Percentiles rank a stretch among this genome's conserved stretches.
These are phyloP conservation scores for Casuarius casuarius DNA, from an alignment of 2,113 vertebrate genomes.

Conservation along the genomic window DNA sequence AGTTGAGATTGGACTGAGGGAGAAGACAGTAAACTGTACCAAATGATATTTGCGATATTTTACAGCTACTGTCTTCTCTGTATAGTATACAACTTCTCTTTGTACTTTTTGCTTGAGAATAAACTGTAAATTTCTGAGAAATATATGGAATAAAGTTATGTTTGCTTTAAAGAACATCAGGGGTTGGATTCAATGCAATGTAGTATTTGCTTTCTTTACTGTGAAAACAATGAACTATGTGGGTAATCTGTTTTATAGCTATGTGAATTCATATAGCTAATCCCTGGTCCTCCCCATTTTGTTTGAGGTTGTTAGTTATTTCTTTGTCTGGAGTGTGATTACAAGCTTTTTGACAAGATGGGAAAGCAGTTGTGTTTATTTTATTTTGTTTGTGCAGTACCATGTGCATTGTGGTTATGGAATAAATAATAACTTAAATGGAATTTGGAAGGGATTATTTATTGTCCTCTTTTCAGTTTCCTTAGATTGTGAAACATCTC, in stretches of 20 bases:
- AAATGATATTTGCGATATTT: background rate
- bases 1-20: background rate
- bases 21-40: background rate
- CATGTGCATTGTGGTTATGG: background rate
- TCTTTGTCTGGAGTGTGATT: background rate
- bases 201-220: background rate
- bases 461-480: background rate
- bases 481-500: background rate
- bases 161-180: background rate
- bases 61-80: background rate
- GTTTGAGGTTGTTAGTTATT: background rate
- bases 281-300: background rate
- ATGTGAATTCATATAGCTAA: background rate
- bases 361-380: background rate
- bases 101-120: background rate
- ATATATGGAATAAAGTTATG: background rate
- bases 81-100: background rate
- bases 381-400: background rate
- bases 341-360: background rate
- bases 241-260: background rate
- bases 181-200: background rate
- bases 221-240: background rate
- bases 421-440: slow-evolving; percentile 19
- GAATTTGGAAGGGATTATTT: slow-evolving; percentile 24
- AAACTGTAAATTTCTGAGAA: background rate